Base-by-base conservation (phyloP, 2,888 invertebrate genomes). In the Ormyrus pomaceus region DNA sequence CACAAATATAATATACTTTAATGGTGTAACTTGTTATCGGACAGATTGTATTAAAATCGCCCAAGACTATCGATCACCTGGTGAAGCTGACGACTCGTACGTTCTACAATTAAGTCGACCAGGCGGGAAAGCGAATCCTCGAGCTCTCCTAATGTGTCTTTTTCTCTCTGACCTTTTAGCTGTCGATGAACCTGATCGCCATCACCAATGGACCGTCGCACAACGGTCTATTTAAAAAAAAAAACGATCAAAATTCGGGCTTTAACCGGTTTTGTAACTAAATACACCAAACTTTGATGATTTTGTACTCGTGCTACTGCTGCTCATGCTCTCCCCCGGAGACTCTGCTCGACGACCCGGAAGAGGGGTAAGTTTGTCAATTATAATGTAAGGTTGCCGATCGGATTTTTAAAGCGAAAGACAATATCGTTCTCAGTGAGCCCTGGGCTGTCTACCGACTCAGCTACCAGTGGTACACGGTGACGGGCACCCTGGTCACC, bases 401-500 rank as follows among this genome's bases (percentile, higher is more conserved):
- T n/a, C n/a, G n/a, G n/a, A n/a, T n/a, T n/a, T n/a, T n/a, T n/a
- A n/a, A n/a, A n/a, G n/a, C n/a, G n/a, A n/a, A n/a, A n/a, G n/a
- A n/a, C n/a, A n/a, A n/a, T n/a, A n/a, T n/a, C n/a, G n/a, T 56
- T 50, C 8, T 84, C 88, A 94, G 94, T 78, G 92, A 93, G 83
- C 91, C 93, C 10, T 92, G 92, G 83, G 93, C 93, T 83, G 84
- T 96, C 48, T 94, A 95, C 86, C 94, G 94, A 69, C 91, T 95
- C 79, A 95, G 95, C 6, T 95, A 95, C 85, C 89, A 95, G 77
- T 95, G 94, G 93, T 95, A 95, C 84, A 93, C 94, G 0, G 88
- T 93, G 0, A 91, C 94, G 50, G 95, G 95, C 1, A 91, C 93
- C 34, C 76, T 91, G 0, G 91, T 95, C 2, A 93, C 94, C 0